These are phyloP conservation scores for Adelosebastes latens DNA, from an alignment of 2,797 vertebrate species.

Conservation along the genomic window DNA sequence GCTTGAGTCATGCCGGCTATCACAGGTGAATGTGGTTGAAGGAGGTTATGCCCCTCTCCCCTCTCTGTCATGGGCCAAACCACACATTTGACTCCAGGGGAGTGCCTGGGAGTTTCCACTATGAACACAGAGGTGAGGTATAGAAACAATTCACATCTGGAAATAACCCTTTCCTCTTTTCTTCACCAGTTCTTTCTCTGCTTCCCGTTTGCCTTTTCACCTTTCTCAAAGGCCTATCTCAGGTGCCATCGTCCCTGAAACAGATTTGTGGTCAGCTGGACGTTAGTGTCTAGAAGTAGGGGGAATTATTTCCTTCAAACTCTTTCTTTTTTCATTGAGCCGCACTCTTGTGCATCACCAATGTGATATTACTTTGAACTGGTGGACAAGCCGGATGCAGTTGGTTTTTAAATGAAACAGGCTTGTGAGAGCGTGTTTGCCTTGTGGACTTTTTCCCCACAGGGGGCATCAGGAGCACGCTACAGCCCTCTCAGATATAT, in stretches of 20 bases:
- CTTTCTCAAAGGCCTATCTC: constrained; percentile 12
- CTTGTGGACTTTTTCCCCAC: constrained; percentile 36
- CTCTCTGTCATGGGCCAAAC: constrained; percentile 49
- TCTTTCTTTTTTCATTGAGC: not conserved
- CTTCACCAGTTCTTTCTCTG: not conserved
- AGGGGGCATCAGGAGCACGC: constrained; percentile 34
- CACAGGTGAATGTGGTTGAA: constrained; percentile 56
- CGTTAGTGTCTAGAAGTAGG: not conserved
- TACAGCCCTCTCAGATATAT: constrained; percentile 38
- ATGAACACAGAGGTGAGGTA: constrained; percentile 57
- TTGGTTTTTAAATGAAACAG: constrained; percentile 37
- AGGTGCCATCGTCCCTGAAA: not conserved
- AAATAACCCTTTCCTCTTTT: constrained; percentile 37
- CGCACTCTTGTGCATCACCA: not conserved
- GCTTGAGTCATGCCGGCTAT: constrained; percentile 50
- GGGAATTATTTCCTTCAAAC: not conserved
- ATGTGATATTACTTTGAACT: constrained; percentile 9
- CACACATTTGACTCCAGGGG: constrained; percentile 62
- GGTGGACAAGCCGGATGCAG: constrained; percentile 14
- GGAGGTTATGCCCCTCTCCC: constrained; percentile 49
- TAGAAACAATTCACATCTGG: constrained; percentile 60
- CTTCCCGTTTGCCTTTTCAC: not conserved
- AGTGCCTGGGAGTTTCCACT: constrained; percentile 71
- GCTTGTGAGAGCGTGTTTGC: constrained; percentile 25
- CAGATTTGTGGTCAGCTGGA: not conserved